Evolutionary conservation across 2,113 vertebrate genomes (phyloP), one percentile per base, ranked within the genome.

Genomic region (Machaerirhynchus nigripectus): DNA sequence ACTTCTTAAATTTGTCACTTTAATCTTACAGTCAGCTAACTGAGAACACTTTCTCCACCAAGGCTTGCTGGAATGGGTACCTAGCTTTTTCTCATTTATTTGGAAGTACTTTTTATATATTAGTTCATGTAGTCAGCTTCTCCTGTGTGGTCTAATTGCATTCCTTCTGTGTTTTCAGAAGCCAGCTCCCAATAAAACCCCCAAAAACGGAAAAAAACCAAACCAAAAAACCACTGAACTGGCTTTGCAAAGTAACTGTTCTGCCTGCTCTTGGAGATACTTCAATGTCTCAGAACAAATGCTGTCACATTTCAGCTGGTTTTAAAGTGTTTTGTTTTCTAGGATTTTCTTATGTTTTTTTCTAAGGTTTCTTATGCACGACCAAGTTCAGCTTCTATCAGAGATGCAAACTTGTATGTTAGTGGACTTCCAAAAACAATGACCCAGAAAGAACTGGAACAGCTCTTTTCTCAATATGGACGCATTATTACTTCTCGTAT

Each of bases 401-500:
- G 99, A 98, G 99, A 99, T 97, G 99, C 99, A 85, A 99, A 99
- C 97, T 97, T 99, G 89, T 99, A 99, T 21, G 99, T 99, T 97
- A 99, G 99, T 30, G 99, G 99, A 93, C 98, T 99, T 97, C 99
- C 99, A 27, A 99, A 99, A 98, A 99, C 99, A 52, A 99, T 99
- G 99, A 99, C 98, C 46, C 99, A 99, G 98, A 99, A 99, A 87
- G 99, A 99, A 89, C 94, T 99, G 94, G 99, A 99, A 74, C 99
- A 99, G 92, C 99, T 99, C 46, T 99, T 99, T 96, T 99, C 99
- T 52, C 99, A 99, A 59, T 99, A 99, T 5, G 99, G 99, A 73
- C 99, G 99, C 95, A 99, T 99, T 96, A 99, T 99, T 98, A 99
- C 99, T 98, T 99, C 99, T 65, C 99, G 99, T 82, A 99, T 99